phyloP scores from a whole-genome alignment of 2,888 invertebrate species.

The Gari tellinella region DNA sequence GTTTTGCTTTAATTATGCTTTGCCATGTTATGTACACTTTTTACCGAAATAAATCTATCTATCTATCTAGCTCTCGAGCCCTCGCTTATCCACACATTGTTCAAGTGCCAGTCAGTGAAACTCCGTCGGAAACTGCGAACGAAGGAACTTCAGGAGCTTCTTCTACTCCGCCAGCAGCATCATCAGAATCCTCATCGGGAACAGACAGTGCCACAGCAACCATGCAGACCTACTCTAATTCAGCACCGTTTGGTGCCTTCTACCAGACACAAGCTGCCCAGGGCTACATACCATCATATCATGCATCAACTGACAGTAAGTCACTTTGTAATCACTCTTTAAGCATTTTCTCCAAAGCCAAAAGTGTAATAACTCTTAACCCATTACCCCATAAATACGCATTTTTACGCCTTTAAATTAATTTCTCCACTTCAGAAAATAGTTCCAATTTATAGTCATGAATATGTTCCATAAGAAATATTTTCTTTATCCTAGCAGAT shows the following conservation, averaged over 20 bases:
- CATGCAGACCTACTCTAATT: conserved; percentile 43
- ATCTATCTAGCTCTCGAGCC: conserved; percentile 52
- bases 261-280: conserved; percentile 39
- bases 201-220: conserved; percentile 36
- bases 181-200: conserved; percentile 14
- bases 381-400: too few species aligned
- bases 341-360: too few species aligned
- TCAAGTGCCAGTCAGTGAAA: conserved; percentile 38
- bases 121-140: conserved; percentile 31
- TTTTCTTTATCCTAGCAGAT: too few species aligned
- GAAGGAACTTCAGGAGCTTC: conserved; percentile 29
- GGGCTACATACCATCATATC: conserved; percentile 53
- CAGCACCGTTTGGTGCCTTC: conserved; percentile 41
- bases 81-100: conserved; percentile 47
- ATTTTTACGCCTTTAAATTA: too few species aligned
- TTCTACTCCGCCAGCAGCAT: conserved; percentile 27
- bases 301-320: conserved; percentile 48
- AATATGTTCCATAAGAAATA: too few species aligned
- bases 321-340: too few species aligned
- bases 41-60: too few species aligned
- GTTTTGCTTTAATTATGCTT: too few species aligned
- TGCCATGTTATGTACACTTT: too few species aligned
- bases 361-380: too few species aligned
- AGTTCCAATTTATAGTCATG: too few species aligned
- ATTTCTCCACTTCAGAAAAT: too few species aligned